Evolutionary conservation across 2,797 vertebrate species (phyloP).

Genomic region (Coccyzus lansbergi): DNA sequence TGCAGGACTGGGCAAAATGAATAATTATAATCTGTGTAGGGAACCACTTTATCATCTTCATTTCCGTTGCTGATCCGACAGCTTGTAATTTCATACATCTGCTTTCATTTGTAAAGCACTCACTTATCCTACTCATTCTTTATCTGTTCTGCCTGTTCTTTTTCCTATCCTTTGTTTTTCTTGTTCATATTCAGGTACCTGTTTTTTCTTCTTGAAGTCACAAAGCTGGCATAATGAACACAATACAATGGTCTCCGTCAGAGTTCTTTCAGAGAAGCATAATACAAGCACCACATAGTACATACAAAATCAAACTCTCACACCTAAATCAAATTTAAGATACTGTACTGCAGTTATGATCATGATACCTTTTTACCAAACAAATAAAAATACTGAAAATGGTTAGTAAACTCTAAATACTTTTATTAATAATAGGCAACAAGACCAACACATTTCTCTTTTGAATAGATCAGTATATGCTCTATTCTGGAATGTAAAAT

Average conservation of each 20-base stretch:
- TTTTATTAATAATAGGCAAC: background rate
- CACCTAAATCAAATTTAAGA: constrained; percentile 46
- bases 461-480: background rate
- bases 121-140: constrained; percentile 83
- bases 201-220: constrained; percentile 65
- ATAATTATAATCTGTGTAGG: constrained; percentile 89
- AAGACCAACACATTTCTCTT: background rate
- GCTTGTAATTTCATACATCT: constrained; percentile 97
- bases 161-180: constrained; percentile 74
- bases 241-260: constrained; percentile 37
- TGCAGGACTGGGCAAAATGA: constrained; percentile 85
- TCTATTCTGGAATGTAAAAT: constrained; percentile 7
- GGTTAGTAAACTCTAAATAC: background rate
- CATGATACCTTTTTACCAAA: constrained; percentile 30
- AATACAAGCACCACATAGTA: constrained; percentile 33
- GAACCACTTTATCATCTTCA: constrained; percentile 91
- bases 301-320: constrained; percentile 43
- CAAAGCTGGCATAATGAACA: constrained; percentile 59
- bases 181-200: constrained; percentile 68
- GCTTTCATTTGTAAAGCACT: constrained; percentile 95
- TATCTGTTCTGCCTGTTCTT: constrained; percentile 74
- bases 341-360: constrained; percentile 22
- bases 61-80: constrained; percentile 91
- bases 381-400: constrained; percentile 46
- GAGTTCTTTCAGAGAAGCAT: constrained; percentile 42